Percentiles rank a stretch among this genome's conserved stretches.
Evolutionary conservation across 2,888 invertebrate species (phyloP).

Genomic region (Polymixis flavicincta): DNA sequence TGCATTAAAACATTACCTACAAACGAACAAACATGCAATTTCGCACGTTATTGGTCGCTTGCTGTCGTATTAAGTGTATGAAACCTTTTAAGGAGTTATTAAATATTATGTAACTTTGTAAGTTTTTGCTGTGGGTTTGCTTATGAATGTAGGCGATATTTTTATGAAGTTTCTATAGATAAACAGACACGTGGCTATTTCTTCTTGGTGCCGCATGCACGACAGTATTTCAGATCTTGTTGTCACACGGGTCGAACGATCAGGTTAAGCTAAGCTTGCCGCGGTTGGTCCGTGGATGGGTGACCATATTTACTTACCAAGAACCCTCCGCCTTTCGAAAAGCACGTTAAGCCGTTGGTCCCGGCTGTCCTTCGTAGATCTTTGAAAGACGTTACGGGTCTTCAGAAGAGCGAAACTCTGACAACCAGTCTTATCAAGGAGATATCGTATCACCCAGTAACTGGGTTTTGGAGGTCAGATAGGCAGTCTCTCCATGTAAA

Average conservation of each 20-base stretch:
- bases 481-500: too few species aligned
- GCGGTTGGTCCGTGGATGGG: neutral
- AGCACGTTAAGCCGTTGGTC: too few species aligned
- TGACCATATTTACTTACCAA: too few species aligned
- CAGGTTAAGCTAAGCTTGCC: too few species aligned
- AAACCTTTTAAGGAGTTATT: constrained; percentile 29
- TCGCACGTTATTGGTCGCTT: neutral
- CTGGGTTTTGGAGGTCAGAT: too few species aligned
- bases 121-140: constrained; percentile 11
- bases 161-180: neutral
- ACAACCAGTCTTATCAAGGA: too few species aligned
- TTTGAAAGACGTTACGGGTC: too few species aligned
- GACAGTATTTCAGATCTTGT: neutral
- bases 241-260: too few species aligned
- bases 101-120: constrained; percentile 1
- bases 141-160: neutral
- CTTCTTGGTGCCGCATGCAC: neutral
- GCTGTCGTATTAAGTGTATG: constrained; percentile 2
- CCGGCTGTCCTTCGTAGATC: too few species aligned
- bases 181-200: neutral
- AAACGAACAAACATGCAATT: constrained; percentile 25
- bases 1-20: constrained; percentile 11
- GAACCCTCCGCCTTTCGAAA: too few species aligned
- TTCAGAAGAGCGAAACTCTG: too few species aligned
- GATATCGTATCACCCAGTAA: too few species aligned